phyloP scores from a whole-genome alignment of 2,113 vertebrate species.

The Orycteropus afer region DNA sequence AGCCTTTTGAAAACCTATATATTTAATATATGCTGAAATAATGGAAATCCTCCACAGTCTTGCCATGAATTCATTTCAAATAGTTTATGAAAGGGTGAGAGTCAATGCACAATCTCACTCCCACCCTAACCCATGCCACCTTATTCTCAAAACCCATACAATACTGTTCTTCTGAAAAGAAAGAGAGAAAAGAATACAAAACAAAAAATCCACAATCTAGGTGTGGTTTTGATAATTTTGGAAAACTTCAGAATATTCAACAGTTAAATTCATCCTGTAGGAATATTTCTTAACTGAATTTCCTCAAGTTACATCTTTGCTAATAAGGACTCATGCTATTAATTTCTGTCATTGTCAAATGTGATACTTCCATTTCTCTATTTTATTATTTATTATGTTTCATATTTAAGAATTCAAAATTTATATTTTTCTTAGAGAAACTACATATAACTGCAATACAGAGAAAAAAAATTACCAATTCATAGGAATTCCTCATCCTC shows the following conservation, averaged over 20 bases:
- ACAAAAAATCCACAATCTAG: not conserved
- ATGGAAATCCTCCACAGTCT: not conserved
- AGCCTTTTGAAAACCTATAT: not conserved
- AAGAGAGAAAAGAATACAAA: not conserved
- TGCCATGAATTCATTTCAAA: not conserved
- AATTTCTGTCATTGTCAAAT: not conserved
- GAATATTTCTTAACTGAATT: not conserved
- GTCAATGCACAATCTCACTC: not conserved
- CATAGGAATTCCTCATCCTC: not conserved
- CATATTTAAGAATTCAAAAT: conserved; percentile 1
- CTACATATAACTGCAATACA: not conserved
- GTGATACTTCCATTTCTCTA: not conserved
- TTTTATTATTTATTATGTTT: not conserved
- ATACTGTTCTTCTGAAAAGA: not conserved
- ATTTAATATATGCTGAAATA: not conserved
- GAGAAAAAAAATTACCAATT: not conserved
- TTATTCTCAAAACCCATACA: not conserved
- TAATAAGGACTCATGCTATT: not conserved
- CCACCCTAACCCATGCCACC: not conserved
- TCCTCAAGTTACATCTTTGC: not conserved
- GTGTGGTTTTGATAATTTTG: not conserved
- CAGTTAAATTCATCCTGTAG: not conserved
- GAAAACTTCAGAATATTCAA: not conserved
- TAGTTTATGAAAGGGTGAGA: not conserved
- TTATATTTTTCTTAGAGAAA: not conserved